Percentiles rank a stretch among this genome's conserved stretches.
Evolutionary conservation across 2,888 invertebrate genomes (phyloP).

Genomic region (Minunthozetes semirufus): DNA sequence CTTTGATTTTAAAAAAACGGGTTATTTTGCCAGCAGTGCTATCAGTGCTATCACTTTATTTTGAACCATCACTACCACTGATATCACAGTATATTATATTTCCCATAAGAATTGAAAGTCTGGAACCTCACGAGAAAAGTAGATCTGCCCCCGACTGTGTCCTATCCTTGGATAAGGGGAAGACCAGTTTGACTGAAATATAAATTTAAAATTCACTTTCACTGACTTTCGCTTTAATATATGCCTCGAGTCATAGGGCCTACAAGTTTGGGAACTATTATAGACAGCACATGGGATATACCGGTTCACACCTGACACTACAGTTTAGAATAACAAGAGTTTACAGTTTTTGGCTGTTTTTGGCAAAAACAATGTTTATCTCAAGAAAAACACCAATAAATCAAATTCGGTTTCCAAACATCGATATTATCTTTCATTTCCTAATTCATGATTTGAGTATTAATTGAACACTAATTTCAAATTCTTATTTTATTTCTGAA

Average conservation of each 20-base stretch:
- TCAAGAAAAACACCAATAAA: background rate
- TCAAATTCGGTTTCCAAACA: too few species aligned
- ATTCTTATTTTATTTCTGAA: too few species aligned
- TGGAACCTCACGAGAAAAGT: background rate
- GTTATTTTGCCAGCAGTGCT: background rate
- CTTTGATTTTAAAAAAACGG: background rate
- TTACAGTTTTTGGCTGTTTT: background rate
- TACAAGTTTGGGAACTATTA: background rate
- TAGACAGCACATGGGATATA: conserved; percentile 1
- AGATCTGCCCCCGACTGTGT: conserved; percentile 15
- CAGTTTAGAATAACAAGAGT: background rate
- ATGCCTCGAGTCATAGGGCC: background rate
- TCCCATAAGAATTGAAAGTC: background rate
- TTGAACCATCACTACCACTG: background rate
- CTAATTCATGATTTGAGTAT: too few species aligned
- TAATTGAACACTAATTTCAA: too few species aligned
- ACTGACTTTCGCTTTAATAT: background rate
- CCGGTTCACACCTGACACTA: background rate
- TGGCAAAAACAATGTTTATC: background rate
- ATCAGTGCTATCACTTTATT: background rate
- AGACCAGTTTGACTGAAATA: conserved; percentile 3
- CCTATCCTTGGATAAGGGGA: background rate
- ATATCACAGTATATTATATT: background rate
- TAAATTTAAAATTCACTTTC: background rate
- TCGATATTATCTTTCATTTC: too few species aligned